A percentile compares a stretch with the other conserved stretches of the same genome.
These are phyloP conservation scores for Drosophila rellima DNA, from an alignment of 2,888 invertebrate genomes.

Conservation along the genomic window DNA sequence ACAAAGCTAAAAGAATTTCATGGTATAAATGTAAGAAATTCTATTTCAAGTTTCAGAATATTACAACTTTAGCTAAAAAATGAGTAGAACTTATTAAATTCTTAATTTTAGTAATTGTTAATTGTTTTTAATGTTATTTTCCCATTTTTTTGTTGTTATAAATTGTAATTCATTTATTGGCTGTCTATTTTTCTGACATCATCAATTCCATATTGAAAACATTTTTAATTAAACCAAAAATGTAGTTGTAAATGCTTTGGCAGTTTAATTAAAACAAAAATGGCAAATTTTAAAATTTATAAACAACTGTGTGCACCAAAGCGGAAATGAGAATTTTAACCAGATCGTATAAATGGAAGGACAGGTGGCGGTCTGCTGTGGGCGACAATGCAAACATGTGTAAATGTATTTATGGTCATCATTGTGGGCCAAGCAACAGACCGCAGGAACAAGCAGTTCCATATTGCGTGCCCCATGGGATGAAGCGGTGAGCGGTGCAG, in stretches of 20 bases:
- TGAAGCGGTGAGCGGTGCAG: conserved; percentile 4
- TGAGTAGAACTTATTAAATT: too few species aligned
- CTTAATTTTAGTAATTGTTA: neutral
- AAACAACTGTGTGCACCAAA: conserved; percentile 34
- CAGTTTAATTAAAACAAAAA: conserved; percentile 46
- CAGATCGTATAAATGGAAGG: conserved; percentile 30
- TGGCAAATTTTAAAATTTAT: conserved; percentile 32
- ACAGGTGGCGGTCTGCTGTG: neutral
- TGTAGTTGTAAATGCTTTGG: conserved; percentile 1
- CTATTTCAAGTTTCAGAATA: neutral
- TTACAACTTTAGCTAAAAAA: too few species aligned
- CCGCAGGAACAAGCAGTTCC: conserved; percentile 37
- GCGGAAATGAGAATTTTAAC: conserved; percentile 72
- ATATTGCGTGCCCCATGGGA: conserved; percentile 9
- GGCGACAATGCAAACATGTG: conserved; percentile 48
- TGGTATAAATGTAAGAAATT: neutral
- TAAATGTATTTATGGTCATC: conserved; percentile 73
- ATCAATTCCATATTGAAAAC: neutral
- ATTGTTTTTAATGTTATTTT: too few species aligned
- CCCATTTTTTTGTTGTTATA: too few species aligned
- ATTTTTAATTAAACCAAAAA: conserved; percentile 1
- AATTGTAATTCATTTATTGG: too few species aligned
- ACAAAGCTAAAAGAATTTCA: neutral
- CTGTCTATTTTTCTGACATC: neutral
- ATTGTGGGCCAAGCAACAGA: conserved; percentile 54